phyloP scores from a whole-genome alignment of 2,797 vertebrate species.

The Chromobotia macracanthus region DNA sequence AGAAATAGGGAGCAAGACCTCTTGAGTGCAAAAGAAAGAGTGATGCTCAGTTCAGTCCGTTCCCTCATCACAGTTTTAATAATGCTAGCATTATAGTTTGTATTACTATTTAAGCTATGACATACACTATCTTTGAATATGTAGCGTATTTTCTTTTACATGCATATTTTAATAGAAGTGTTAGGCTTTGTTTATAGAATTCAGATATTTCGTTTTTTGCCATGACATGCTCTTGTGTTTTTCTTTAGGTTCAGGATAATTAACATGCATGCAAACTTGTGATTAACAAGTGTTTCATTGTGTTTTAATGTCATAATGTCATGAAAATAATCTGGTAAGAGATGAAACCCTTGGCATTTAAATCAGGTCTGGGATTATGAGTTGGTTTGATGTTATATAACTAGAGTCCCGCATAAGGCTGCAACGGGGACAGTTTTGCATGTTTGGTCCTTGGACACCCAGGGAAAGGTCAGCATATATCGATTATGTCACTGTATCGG shows the following conservation, averaged over 20 bases:
- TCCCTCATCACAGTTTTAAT: neutral
- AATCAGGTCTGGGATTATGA: conserved; percentile 40
- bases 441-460: conserved; percentile 50
- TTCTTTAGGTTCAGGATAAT: neutral
- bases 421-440: conserved; percentile 27
- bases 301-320: conserved; percentile 8
- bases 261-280: neutral
- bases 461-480: conserved; percentile 72
- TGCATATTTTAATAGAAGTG: neutral
- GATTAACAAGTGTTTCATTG: neutral
- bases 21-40: neutral
- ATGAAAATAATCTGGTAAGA: conserved; percentile 23
- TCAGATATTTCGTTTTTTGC: neutral
- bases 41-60: neutral
- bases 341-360: conserved; percentile 45
- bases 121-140: neutral
- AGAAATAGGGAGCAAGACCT: conserved; percentile 4
- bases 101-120: too few relatives aligned
- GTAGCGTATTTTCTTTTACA: neutral
- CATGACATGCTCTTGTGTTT: neutral
- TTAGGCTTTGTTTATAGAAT: too few relatives aligned
- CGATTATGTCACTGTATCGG: conserved; percentile 71
- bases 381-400: conserved; percentile 43
- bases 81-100: neutral
- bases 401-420: conserved; percentile 29